phyloP scores from a whole-genome alignment of 2,113 vertebrate species.

The Oenanthe oenanthe region DNA sequence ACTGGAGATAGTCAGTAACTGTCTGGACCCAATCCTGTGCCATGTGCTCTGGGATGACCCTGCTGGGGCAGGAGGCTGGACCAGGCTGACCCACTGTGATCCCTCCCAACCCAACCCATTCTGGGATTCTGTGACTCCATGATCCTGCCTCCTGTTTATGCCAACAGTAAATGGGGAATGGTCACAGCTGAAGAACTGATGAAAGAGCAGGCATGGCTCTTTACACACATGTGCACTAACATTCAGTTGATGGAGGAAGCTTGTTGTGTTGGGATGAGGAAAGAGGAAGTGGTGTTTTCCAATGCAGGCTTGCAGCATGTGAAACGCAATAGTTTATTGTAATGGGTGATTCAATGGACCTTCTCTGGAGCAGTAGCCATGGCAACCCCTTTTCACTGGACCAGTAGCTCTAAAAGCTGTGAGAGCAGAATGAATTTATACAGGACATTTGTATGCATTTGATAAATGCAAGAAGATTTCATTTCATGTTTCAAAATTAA shows the following conservation, averaged over 20 bases:
- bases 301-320: neutral
- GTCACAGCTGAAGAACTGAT: neutral
- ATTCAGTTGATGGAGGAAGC: neutral
- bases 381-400: neutral
- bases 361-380: slow-evolving; percentile 21
- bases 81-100: neutral
- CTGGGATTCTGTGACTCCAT: neutral
- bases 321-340: neutral
- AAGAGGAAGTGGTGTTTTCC: neutral
- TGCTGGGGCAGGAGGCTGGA: neutral
- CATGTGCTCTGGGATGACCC: fast-evolving
- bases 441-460: neutral
- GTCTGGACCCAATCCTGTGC: neutral
- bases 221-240: fast-evolving
- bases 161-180: neutral
- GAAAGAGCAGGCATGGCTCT: neutral
- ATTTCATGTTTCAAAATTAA: neutral
- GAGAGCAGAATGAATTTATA: neutral
- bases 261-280: neutral
- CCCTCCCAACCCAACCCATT: neutral
- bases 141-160: neutral
- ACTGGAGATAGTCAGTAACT: fast-evolving
- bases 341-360: neutral
- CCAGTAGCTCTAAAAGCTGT: neutral
- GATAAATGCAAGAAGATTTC: neutral